These are phyloP conservation scores for Brachymystax lenok DNA, from an alignment of 2,797 vertebrate species.

Conservation along the genomic window DNA sequence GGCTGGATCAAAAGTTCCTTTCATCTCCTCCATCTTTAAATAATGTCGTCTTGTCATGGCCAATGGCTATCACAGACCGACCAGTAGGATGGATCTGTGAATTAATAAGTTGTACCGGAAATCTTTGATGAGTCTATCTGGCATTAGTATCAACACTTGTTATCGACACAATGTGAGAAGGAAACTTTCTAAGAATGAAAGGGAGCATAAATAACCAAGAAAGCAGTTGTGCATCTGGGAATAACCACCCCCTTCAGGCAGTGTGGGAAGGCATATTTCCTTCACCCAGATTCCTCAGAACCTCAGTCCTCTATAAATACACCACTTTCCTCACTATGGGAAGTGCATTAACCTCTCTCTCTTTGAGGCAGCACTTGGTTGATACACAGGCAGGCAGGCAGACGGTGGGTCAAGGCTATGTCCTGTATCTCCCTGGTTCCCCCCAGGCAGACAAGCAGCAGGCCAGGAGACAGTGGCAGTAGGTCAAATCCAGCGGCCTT, in stretches of 20 bases:
- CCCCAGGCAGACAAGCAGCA: slow-evolving; percentile 61
- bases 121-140: neutral
- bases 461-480: slow-evolving; percentile 61
- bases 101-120: neutral
- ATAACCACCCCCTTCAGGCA: too few relatives aligned
- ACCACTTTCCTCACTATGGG: neutral
- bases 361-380: slow-evolving; percentile 60
- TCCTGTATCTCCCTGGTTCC: slow-evolving; percentile 68
- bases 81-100: slow-evolving; percentile 51
- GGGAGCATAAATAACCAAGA: too few relatives aligned
- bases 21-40: slow-evolving; percentile 65
- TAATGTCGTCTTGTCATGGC: slow-evolving; percentile 60
- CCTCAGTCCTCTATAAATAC: too few relatives aligned
- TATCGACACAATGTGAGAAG: neutral
- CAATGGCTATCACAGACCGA: slow-evolving; percentile 52
- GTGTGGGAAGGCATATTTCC: too few relatives aligned
- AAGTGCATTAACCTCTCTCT: neutral
- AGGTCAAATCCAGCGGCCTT: slow-evolving; percentile 53
- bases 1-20: slow-evolving; percentile 62
- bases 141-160: neutral
- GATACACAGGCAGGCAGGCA: slow-evolving; percentile 24
- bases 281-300: too few relatives aligned
- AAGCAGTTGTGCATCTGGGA: too few relatives aligned
- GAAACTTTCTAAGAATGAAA: too few relatives aligned
- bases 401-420: slow-evolving; percentile 64